phyloP scores from a whole-genome alignment of 1,140 invertebrate genomes.

The Psix sp. region DNA sequence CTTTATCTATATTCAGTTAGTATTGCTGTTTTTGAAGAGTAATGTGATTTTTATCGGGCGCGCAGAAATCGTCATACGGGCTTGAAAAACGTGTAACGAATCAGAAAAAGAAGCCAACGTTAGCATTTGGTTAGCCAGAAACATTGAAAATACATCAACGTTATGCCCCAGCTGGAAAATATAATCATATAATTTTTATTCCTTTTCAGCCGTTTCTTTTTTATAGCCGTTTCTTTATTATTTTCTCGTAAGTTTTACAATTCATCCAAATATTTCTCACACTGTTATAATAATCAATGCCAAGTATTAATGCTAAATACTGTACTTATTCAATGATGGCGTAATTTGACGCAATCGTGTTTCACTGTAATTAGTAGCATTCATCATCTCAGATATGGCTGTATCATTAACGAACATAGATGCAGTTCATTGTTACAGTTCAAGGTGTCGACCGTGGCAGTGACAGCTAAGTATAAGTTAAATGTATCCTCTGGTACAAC shows the following conservation, averaged over 20 bases:
- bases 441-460: slow-evolving; percentile 55
- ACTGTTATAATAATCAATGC: slow-evolving; percentile 8
- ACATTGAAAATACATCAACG: too few species aligned
- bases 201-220: too few species aligned
- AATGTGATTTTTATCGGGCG: too few species aligned
- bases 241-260: too few species aligned
- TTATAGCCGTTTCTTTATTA: too few species aligned
- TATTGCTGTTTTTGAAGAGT: background rate
- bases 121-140: background rate
- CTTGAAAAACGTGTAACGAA: background rate
- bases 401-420: slow-evolving; percentile 54
- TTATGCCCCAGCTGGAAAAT: background rate
- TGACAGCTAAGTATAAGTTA: slow-evolving; percentile 52
- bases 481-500: slow-evolving; percentile 51
- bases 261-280: slow-evolving; percentile 1
- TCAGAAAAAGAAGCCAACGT: background rate
- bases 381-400: slow-evolving; percentile 44
- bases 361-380: slow-evolving; percentile 48
- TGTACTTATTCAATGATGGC: slow-evolving; percentile 15
- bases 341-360: slow-evolving; percentile 22
- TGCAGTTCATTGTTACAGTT: slow-evolving; percentile 62
- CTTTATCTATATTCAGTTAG: background rate
- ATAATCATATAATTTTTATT: too few species aligned
- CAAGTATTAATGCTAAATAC: slow-evolving; percentile 21
- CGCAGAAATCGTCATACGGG: background rate